phyloP scores from a whole-genome alignment of 2,797 vertebrate species.

The Adelosebastes latens region DNA sequence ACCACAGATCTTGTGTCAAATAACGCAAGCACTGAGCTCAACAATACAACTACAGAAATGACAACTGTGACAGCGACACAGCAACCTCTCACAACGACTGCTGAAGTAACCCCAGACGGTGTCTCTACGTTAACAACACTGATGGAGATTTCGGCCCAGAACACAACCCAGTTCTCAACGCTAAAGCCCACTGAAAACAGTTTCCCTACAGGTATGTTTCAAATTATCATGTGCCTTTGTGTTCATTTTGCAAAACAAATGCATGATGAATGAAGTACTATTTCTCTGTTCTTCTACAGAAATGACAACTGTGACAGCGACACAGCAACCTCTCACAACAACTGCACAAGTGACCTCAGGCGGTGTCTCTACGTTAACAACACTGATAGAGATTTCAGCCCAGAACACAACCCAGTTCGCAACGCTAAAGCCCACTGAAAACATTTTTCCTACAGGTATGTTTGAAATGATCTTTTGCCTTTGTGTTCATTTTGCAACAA shows the following conservation, averaged over 20 bases:
- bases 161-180: conserved; percentile 1
- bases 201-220: conserved; percentile 37
- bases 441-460: conserved; percentile 36
- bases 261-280: neutral
- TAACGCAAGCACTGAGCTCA: conserved; percentile 3
- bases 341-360: conserved; percentile 13
- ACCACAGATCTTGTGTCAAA: conserved; percentile 1
- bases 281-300: neutral
- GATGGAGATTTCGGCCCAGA: conserved; percentile 3
- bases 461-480: neutral
- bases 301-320: conserved; percentile 6
- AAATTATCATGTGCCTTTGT: neutral
- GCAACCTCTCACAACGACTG: neutral
- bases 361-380: neutral
- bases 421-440: conserved; percentile 4
- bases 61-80: conserved; percentile 5
- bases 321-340: neutral
- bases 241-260: neutral
- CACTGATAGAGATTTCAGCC: neutral
- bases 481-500: neutral
- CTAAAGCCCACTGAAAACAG: conserved; percentile 7
- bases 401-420: conserved; percentile 2
- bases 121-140: conserved; percentile 2
- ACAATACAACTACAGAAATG: conserved; percentile 19
- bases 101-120: conserved; percentile 2